Conservation (phyloP, 2,797 vertebrate genomes). For the Toxotes lorentzi region DNA sequence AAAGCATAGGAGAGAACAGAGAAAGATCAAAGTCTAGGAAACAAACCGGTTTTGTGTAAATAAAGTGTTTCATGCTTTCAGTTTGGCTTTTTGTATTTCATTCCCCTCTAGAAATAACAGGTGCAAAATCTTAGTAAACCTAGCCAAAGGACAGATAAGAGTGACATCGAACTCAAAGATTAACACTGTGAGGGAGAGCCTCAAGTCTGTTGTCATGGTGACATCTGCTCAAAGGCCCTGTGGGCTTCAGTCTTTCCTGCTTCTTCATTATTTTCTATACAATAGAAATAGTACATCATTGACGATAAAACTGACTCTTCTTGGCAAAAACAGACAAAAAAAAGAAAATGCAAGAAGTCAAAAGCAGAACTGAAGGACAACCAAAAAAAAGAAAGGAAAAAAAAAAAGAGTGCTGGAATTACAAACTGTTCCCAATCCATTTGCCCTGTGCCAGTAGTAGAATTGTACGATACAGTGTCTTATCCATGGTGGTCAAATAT, state of each 20-base stretch:
- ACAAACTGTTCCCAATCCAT: slow-evolving; percentile 66
- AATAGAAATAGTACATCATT: slow-evolving; percentile 86
- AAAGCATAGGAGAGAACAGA: slow-evolving; percentile 59
- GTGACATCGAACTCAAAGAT: slow-evolving; percentile 82
- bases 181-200: slow-evolving; percentile 79
- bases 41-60: slow-evolving; percentile 70
- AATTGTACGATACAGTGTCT: slow-evolving; percentile 70
- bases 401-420: slow-evolving; percentile 59
- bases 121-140: slow-evolving; percentile 85
- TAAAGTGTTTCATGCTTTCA: slow-evolving; percentile 77
- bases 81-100: slow-evolving; percentile 78
- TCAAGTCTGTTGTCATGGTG: slow-evolving; percentile 85
- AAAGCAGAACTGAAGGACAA: slow-evolving; percentile 79
- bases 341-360: slow-evolving; percentile 76
- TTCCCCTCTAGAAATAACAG: slow-evolving; percentile 83
- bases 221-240: slow-evolving; percentile 80
- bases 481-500: slow-evolving; percentile 77
- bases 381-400: slow-evolving; percentile 19
- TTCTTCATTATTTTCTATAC: slow-evolving; percentile 87
- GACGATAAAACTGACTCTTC: slow-evolving; percentile 84
- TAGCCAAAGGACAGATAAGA: slow-evolving; percentile 80
- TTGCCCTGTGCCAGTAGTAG: slow-evolving; percentile 73
- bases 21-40: slow-evolving; percentile 66
- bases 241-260: slow-evolving; percentile 79
- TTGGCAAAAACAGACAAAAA: slow-evolving; percentile 77